Evolutionary conservation across 2,888 invertebrate genomes (phyloP).

Genomic region (Torymus aiolomorphi): DNA sequence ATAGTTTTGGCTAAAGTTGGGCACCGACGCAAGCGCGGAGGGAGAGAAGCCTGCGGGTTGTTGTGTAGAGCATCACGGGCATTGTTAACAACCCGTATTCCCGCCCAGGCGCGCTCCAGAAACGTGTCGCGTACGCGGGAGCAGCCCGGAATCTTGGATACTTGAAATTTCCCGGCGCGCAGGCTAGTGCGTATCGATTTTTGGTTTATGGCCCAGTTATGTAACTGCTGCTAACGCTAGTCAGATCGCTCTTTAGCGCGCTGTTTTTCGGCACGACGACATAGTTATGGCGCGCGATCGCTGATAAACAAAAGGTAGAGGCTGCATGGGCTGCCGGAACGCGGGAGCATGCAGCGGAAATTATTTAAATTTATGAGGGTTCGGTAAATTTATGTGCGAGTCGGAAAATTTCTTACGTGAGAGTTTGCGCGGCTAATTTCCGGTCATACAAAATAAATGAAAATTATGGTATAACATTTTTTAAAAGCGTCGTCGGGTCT

Average conservation of each 20-base stretch:
- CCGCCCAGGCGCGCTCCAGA: background rate
- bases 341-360: background rate
- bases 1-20: slow-evolving; percentile 57
- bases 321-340: background rate
- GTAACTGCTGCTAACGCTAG: background rate
- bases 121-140: background rate
- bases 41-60: slow-evolving; percentile 5
- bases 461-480: background rate
- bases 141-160: slow-evolving; percentile 40
- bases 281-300: too few relatives aligned
- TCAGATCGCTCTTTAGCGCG: background rate
- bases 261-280: background rate
- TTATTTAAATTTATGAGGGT: slow-evolving; percentile 19
- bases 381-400: slow-evolving; percentile 1
- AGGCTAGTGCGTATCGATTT: slow-evolving; percentile 24
- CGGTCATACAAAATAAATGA: background rate
- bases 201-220: slow-evolving; percentile 35
- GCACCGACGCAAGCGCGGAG: slow-evolving; percentile 2
- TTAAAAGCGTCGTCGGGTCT: too few relatives aligned
- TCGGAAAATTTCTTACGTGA: too few relatives aligned
- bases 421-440: too few relatives aligned
- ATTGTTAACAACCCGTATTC: slow-evolving; percentile 41
- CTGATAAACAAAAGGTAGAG: background rate
- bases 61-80: slow-evolving; percentile 34
- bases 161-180: slow-evolving; percentile 35